Base-by-base conservation (phyloP, 2,888 invertebrate species). In the Agrilus biguttatus region DNA sequence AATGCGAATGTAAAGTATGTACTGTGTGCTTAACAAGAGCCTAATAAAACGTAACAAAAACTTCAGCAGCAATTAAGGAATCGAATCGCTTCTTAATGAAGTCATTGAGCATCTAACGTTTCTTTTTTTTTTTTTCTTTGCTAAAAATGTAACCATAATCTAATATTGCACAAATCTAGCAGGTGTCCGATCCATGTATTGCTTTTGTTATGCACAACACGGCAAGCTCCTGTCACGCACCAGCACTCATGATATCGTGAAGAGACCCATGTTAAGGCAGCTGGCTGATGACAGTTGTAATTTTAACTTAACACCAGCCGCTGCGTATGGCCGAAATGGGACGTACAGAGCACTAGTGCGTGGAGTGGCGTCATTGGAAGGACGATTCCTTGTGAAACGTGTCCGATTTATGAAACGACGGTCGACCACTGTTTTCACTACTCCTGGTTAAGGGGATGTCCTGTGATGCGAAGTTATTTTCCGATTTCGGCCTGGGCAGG, bases 401-500 rank as follows among this genome's bases (percentile, higher is more conserved):
- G 69, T 83, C 83, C 62, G 83, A 83, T 71, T 82, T 82, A 72
- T 83, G 82, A 71, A 83, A 83, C 60, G 78, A 69, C 58, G 74
- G 72, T 55, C 71, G 65, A 49, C 71, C 69, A 52, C 71, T 59
- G 59, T 69, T 66, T 56, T 74, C 70, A 56, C 68, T 67, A 56
- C 72, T 72, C 56, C 74, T 66, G 53, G 76, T 59, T 69, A 71
- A 47, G 67, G 70, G 83, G 70, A 72, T 65, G 54, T 72, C 73
- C 57, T 72, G 67, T 54, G 73, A 69, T 36, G 79, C 74, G 68
- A 86, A 84, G 69, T 85, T 85, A 70, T 80, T 83, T 66, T 87
- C 86, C 48, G 85, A 85, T 68, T 85, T 84, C 57, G 87, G 86
- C 55, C 85, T 72, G 19, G 86, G 86, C 53, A 83, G 73, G 33